A percentile compares a stretch with the other conserved stretches of the same genome.
These are phyloP conservation scores for Eulemur rubriventer DNA, from an alignment of 2,797 vertebrate species.

Conservation along the genomic window DNA sequence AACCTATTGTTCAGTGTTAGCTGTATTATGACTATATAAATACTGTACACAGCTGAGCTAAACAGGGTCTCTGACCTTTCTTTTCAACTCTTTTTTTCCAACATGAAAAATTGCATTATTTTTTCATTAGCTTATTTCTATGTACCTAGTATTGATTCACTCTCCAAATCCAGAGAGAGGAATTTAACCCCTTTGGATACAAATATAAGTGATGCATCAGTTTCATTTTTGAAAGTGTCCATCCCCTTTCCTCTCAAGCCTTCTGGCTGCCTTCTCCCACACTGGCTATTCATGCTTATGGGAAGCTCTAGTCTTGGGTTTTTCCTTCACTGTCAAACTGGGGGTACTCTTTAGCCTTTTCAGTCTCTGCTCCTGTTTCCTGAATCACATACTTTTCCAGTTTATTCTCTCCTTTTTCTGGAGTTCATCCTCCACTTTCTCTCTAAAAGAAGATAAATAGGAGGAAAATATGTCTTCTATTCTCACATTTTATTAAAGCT, in stretches of 20 bases:
- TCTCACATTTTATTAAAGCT: background rate
- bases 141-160: background rate
- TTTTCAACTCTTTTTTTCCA: constrained; percentile 5
- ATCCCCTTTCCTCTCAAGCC: rapidly evolving
- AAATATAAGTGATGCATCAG: background rate
- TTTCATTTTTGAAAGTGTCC: background rate
- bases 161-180: background rate
- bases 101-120: background rate
- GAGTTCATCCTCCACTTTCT: background rate
- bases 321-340: background rate
- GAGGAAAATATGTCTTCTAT: background rate
- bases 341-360: background rate
- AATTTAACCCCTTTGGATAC: background rate
- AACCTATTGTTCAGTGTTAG: background rate
- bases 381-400: background rate
- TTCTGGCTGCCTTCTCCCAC: background rate
- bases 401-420: background rate
- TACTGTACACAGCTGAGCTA: background rate
- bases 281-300: background rate
- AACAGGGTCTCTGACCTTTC: background rate
- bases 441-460: background rate
- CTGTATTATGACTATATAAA: background rate
- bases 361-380: background rate
- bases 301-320: background rate
- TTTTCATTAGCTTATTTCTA: constrained; percentile 27